Evolutionary conservation across 2,113 vertebrate species (phyloP).

Genomic region (Oriolus oriolus): DNA sequence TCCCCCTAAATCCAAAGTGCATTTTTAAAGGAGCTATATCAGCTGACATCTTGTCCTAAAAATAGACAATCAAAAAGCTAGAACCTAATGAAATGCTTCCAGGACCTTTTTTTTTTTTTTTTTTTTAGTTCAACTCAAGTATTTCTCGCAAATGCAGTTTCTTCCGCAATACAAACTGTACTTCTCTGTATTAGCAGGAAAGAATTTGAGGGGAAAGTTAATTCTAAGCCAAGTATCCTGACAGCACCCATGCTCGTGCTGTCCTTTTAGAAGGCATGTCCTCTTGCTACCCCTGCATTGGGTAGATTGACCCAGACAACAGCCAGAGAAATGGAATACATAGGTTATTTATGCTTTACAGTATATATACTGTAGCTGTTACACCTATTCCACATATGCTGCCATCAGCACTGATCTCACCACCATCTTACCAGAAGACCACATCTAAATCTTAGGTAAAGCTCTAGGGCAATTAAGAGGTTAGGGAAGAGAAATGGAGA

Average conservation of each 20-base stretch:
- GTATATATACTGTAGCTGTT: not conserved
- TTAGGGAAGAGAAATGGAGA: not conserved
- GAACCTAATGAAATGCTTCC: not conserved
- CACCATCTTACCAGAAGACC: not conserved
- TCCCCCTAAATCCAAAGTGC: not conserved
- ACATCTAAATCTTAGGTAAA: not conserved
- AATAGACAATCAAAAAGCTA: not conserved
- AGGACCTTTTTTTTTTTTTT: not conserved
- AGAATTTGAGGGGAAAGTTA: not conserved
- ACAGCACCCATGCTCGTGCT: not conserved
- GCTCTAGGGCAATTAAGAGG: not conserved
- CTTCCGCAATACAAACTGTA: not conserved
- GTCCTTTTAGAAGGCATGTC: not conserved
- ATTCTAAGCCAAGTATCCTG: not conserved
- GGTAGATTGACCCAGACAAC: not conserved
- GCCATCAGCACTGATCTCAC: not conserved
- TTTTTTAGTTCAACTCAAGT: not conserved
- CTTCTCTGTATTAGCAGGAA: not conserved
- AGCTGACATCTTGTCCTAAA: not conserved
- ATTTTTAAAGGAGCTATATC: not conserved
- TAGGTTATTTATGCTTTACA: not conserved
- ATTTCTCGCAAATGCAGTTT: not conserved
- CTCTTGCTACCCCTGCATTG: not conserved
- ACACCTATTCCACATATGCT: not conserved
- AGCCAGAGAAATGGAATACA: not conserved